Evolutionary conservation across 2,113 vertebrate species (phyloP).

Genomic region (Melanerpes formicivorus): DNA sequence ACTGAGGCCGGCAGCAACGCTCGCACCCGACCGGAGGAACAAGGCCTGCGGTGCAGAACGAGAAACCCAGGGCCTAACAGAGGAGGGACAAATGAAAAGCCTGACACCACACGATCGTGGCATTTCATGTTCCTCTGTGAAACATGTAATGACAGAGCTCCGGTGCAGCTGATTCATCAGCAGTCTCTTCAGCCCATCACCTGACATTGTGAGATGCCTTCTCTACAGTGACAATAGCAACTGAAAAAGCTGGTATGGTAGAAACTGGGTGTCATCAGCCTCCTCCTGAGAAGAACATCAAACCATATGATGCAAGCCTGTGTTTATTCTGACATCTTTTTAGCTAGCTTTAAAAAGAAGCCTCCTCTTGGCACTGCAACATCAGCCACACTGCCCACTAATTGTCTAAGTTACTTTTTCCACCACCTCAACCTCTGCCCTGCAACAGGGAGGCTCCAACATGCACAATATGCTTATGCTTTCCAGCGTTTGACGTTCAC

Average conservation of each 20-base stretch:
- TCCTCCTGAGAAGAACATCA: background rate
- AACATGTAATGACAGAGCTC: background rate
- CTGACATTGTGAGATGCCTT: slow-evolving; percentile 2
- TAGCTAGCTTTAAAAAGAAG: background rate
- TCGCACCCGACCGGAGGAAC: background rate
- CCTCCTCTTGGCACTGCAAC: background rate
- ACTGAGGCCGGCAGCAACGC: background rate
- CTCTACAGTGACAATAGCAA: background rate
- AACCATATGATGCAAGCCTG: background rate
- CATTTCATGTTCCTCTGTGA: background rate
- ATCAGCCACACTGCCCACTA: background rate
- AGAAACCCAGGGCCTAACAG: background rate
- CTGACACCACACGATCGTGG: background rate
- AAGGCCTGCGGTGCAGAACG: background rate
- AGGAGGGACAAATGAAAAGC: background rate
- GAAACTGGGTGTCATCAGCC: background rate
- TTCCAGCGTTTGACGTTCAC: background rate
- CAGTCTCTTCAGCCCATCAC: background rate
- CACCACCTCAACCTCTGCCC: background rate
- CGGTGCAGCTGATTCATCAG: background rate
- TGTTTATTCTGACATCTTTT: background rate
- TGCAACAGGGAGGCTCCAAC: no score
- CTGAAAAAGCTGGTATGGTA: background rate
- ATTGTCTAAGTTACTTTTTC: background rate
- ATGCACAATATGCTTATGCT: background rate